Evolutionary conservation across 1,140 invertebrate species (phyloP), one percentile per base, ranked within the genome.

Genomic region (Solen grandis): DNA sequence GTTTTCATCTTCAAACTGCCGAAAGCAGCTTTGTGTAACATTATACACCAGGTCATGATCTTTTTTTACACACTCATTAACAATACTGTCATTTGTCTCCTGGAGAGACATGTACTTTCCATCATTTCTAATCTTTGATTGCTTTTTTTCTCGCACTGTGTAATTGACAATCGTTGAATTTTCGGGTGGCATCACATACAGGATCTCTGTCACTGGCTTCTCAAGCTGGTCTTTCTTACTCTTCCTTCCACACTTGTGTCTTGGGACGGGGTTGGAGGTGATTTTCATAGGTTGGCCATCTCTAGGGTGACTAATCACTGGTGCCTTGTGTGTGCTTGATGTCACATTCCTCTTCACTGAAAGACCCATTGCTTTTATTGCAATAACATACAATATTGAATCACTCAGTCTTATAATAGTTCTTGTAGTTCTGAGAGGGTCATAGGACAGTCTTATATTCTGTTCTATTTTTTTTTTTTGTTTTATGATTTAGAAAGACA

Each of bases 141-240:
- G 1, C 16, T 38, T 60, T 22, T 73, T 73, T 22, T 16, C n/a
- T 60, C 70, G 36, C 1, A 36, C 19, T 8, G 38, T 46, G 60
- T 59, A 60, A 38, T 73, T 73, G 5, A 73, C 27, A 36, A 73
- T 73, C 41, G 46, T 55, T n/a, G 41, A 54, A 27, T 62, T 62
- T 35, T 78, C 57, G 13, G 75, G 75, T 0, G 75, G 75, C 75
- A 78, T 78, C 19, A 78, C 75, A 4, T 66, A 29, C 1, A 57
- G 19, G n/a, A 78, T 69, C 29, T 69, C 65, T 29, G 75, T 78
- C 10, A 27, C 25, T 4, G 75, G 75, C 35, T 36, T 35, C 27
- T 59, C 73, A 1, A 50, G 70, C 4, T 31, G 54, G 22, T 73
- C 54, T 0, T 59, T 54, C 5, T n/a, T 25, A n/a, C 70, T 27